A percentile compares a stretch with the other conserved stretches of the same genome.
These are phyloP conservation scores for Helicorthomorpha holstii DNA, from an alignment of 1,140 invertebrate species.

Conservation along the genomic window DNA sequence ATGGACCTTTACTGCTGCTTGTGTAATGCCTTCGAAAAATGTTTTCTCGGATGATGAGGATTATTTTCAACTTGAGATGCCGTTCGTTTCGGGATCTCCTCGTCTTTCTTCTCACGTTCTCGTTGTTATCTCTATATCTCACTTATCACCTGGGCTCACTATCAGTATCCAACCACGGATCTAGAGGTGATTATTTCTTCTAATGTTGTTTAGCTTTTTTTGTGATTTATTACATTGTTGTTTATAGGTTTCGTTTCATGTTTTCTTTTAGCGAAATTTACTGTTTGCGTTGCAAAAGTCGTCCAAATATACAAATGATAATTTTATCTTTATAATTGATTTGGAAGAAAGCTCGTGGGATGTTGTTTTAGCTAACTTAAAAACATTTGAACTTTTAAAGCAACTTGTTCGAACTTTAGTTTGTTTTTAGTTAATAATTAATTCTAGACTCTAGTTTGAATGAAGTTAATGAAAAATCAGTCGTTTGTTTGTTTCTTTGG, in stretches of 20 bases:
- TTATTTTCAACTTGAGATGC: not conserved
- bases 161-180: not conserved
- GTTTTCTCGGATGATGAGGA: not conserved
- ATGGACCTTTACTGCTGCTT: no score
- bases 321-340: no score
- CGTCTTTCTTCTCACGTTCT: not conserved
- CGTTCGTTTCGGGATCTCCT: not conserved
- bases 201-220: not conserved
- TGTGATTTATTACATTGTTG: not conserved
- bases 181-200: not conserved
- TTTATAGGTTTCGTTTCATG: not conserved
- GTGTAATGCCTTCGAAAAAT: not conserved
- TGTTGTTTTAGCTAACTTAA: no score
- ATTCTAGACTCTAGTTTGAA: no score
- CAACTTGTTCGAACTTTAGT: no score
- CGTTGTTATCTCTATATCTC: not conserved
- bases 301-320: no score
- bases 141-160: not conserved
- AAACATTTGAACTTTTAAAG: no score
- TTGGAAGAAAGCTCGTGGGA: no score
- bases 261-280: not conserved
- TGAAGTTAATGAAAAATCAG: no score
- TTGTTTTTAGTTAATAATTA: no score
- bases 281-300: not conserved
- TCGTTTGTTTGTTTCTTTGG: no score